These are phyloP conservation scores for Morpho helenor DNA, from an alignment of 2,888 invertebrate species.

Conservation along the genomic window DNA sequence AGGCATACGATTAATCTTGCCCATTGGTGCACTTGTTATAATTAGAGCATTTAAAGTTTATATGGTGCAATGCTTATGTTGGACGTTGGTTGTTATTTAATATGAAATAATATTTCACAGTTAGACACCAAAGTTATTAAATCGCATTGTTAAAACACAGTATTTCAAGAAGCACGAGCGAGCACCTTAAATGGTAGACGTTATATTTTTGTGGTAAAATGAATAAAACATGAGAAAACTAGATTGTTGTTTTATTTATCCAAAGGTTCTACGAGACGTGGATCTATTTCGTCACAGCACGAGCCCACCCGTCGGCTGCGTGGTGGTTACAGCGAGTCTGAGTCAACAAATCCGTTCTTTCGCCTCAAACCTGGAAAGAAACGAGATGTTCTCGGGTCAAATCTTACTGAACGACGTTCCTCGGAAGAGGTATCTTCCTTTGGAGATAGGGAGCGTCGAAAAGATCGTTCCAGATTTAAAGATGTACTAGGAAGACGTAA, in stretches of 20 bases:
- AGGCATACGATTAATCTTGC: no score
- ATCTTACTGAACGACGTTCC: slow-evolving; percentile 18
- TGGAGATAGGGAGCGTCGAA: slow-evolving; percentile 16
- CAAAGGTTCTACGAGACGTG: slow-evolving; percentile 38
- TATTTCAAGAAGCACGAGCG: slow-evolving; percentile 26
- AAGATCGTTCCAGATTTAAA: slow-evolving; percentile 21
- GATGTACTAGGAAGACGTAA: slow-evolving; percentile 17
- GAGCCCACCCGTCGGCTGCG: slow-evolving; percentile 27
- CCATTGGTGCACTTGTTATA: no score
- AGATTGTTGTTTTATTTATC: slow-evolving; percentile 43
- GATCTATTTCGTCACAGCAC: slow-evolving; percentile 29
- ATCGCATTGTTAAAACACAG: slow-evolving; percentile 20
- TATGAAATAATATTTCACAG: slow-evolving; percentile 7
- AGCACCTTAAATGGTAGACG: slow-evolving; percentile 28
- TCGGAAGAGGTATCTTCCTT: slow-evolving; percentile 18
- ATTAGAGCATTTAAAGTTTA: no score
- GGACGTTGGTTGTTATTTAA: background rate
- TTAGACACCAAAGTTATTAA: slow-evolving; percentile 16
- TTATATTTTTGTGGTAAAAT: slow-evolving; percentile 26
- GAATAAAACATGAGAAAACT: slow-evolving; percentile 34
- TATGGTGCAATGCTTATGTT: no score
- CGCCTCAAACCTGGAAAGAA: slow-evolving; percentile 24
- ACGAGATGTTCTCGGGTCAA: slow-evolving; percentile 10
- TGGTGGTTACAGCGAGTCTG: slow-evolving; percentile 23
- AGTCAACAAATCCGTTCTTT: slow-evolving; percentile 20